Conservation (phyloP, 2,113 vertebrate species). For the Propithecus coquereli region DNA sequence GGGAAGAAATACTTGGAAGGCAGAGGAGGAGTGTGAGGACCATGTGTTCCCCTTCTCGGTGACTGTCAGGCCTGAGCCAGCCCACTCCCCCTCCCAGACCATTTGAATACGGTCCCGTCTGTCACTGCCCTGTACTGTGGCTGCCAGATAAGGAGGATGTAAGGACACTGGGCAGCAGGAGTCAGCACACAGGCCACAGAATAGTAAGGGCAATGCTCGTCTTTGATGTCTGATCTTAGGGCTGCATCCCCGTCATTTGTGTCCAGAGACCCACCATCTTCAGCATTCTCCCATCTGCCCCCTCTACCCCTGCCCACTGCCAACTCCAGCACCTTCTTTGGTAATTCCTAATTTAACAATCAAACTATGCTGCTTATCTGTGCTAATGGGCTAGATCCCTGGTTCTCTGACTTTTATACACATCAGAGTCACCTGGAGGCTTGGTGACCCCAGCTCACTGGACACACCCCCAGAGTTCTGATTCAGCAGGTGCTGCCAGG, state of each 20-base stretch:
- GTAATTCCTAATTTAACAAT: background rate
- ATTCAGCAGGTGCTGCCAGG: rapidly evolving
- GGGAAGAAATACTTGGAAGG: background rate
- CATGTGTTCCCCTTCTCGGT: background rate
- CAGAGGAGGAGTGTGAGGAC: rapidly evolving
- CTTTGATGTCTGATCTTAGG: background rate
- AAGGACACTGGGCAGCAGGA: background rate
- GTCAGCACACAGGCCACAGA: background rate
- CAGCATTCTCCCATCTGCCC: background rate
- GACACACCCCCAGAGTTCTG: background rate
- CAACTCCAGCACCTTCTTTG: background rate
- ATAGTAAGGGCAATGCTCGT: rapidly evolving
- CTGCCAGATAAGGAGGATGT: background rate
- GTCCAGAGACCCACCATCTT: background rate
- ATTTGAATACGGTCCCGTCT: background rate
- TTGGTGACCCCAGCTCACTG: background rate
- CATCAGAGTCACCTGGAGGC: background rate
- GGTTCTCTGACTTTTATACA: background rate
- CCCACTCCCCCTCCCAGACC: background rate
- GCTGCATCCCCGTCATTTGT: background rate
- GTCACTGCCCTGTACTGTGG: background rate
- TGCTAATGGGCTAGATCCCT: rapidly evolving
- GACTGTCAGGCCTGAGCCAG: background rate
- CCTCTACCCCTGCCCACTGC: background rate
- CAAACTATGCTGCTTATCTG: background rate